These are phyloP conservation scores for Phasia obesa DNA, from an alignment of 2,888 invertebrate genomes.

Conservation along the genomic window DNA sequence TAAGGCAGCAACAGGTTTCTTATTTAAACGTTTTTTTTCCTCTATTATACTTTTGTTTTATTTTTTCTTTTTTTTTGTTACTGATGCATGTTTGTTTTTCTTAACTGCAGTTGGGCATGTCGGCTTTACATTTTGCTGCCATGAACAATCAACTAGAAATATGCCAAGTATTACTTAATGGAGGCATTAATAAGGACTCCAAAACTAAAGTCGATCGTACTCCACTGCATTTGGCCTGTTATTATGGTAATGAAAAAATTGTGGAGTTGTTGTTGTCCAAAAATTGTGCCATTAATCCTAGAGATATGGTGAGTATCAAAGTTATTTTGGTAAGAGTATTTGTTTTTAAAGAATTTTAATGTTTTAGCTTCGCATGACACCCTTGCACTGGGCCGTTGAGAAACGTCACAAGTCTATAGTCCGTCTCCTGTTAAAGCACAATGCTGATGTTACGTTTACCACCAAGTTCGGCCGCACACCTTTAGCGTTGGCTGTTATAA, in stretches of 20 bases:
- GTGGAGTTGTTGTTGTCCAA: slow-evolving; percentile 87
- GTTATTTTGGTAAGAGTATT: not conserved
- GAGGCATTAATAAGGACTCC: slow-evolving; percentile 94
- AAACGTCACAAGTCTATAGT: slow-evolving; percentile 89
- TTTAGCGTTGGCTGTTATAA: slow-evolving; percentile 86
- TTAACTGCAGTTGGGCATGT: slow-evolving; percentile 88
- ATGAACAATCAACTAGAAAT: slow-evolving; percentile 91
- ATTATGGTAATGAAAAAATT: slow-evolving; percentile 90
- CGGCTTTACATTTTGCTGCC: slow-evolving; percentile 93
- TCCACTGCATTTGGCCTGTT: slow-evolving; percentile 94
- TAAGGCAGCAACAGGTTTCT: slow-evolving; percentile 66
- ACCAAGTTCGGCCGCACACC: slow-evolving; percentile 91
- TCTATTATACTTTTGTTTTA: slow-evolving; percentile 25
- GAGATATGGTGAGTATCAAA: slow-evolving; percentile 87
- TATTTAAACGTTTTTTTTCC: slow-evolving; percentile 21
- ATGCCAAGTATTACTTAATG: slow-evolving; percentile 90
- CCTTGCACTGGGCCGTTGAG: slow-evolving; percentile 96
- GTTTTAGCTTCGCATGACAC: slow-evolving; percentile 91
- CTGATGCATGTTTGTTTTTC: slow-evolving; percentile 61
- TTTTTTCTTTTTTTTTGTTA: not conserved
- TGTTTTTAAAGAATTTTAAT: not conserved
- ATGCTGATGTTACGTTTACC: slow-evolving; percentile 87
- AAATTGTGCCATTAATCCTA: slow-evolving; percentile 88
- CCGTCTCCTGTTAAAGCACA: slow-evolving; percentile 87
- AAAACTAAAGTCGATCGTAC: slow-evolving; percentile 96